Percentiles rank a stretch among this genome's conserved stretches.
These are phyloP conservation scores for Enteromius viviparus DNA, from an alignment of 2,797 vertebrate genomes.

Conservation along the genomic window DNA sequence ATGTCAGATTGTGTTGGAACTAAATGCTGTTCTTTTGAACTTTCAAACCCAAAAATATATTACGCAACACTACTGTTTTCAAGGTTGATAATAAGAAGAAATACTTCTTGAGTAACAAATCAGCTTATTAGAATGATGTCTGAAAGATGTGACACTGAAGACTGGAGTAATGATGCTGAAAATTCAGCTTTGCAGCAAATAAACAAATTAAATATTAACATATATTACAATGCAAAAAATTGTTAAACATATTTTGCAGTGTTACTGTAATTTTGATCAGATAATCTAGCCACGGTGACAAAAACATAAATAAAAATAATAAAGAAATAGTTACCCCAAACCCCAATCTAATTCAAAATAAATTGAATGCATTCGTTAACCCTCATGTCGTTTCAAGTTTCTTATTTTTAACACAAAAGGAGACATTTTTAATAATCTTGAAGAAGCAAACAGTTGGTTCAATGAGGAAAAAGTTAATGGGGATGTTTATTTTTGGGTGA, in stretches of 20 bases:
- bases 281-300: background rate
- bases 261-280: background rate
- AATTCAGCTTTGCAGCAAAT: background rate
- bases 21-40: background rate
- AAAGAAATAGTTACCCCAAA: no score
- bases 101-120: background rate
- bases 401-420: background rate
- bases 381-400: background rate
- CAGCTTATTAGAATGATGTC: background rate
- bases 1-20: no score
- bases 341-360: background rate
- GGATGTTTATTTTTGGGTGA: no score
- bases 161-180: background rate
- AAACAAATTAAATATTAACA: background rate
- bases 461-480: background rate
- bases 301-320: no score
- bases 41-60: background rate
- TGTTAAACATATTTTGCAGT: background rate
- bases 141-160: background rate
- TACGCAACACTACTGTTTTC: background rate
- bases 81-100: background rate
- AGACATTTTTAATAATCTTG: background rate
- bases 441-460: background rate
- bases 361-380: no score
- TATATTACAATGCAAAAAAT: background rate